Base-by-base conservation (phyloP, 1,140 invertebrate genomes). In the Bilobella aurantiaca region DNA sequence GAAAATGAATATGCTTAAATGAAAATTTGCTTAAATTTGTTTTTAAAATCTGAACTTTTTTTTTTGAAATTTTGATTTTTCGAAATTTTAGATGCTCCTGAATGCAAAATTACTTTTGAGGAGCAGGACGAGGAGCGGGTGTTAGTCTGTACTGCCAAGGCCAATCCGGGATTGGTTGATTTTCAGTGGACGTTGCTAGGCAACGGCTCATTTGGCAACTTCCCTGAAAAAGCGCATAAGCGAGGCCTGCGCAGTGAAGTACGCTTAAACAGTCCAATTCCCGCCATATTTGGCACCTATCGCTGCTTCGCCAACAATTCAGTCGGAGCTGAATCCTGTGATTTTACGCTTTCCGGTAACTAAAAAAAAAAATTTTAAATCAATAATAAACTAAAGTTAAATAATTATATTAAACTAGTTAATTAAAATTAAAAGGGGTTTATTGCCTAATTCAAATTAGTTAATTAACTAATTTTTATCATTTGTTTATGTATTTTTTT, bases 41-140 rank as follows among this genome's bases (percentile, higher is more conserved):
- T n/a, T n/a, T n/a, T n/a, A n/a, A n/a, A n/a, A n/a, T n/a, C n/a
- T n/a, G n/a, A n/a, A n/a, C n/a, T n/a, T n/a, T n/a, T n/a, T n/a
- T n/a, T n/a, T n/a, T n/a, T n/a, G n/a, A n/a, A n/a, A n/a, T n/a
- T n/a, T n/a, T n/a, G n/a, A n/a, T n/a, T n/a, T n/a, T n/a, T n/a
- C n/a, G n/a, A n/a, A n/a, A n/a, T n/a, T n/a, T n/a, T 81, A 93
- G 91, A 86, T 80, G 85, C 87, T 74, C 91, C 91, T 1, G 86
- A 90, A 74, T 95, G 91, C 76, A 82, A 82, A 28, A 90, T 92
- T 69, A 84, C 86, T 65, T 82, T 85, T 67, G 82, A 82, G 32
- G 84, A 86, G 74, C 81, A 84, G 65, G 82, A 90, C 60, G 87
- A 87, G 1, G 82, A 84, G 71, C 83, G 88, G 74, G 84, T 88